These are phyloP conservation scores for Phalloptychus januarius DNA, from an alignment of 2,797 vertebrate species.

Conservation along the genomic window DNA sequence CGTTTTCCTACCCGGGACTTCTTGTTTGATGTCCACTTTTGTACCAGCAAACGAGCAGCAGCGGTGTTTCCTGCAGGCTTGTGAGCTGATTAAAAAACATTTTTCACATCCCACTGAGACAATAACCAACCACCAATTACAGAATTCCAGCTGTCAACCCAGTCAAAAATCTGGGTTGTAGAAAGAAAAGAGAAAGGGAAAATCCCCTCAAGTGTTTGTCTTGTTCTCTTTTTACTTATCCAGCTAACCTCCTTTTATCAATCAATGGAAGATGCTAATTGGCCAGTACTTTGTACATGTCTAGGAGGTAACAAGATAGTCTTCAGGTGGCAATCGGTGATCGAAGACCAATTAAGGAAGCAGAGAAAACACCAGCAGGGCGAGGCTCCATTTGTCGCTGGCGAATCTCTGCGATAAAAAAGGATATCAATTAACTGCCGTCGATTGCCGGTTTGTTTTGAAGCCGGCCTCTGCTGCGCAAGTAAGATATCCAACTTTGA, in stretches of 20 bases:
- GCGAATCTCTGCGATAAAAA: slow-evolving; percentile 50
- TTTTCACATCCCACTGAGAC: slow-evolving; percentile 37
- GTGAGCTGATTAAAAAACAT: slow-evolving; percentile 47
- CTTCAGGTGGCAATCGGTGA: slow-evolving; percentile 63
- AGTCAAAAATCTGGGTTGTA: slow-evolving; percentile 41
- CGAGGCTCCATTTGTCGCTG: slow-evolving; percentile 28
- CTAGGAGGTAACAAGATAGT: slow-evolving; percentile 52
- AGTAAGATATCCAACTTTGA: slow-evolving; percentile 9
- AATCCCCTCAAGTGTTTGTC: slow-evolving; percentile 45
- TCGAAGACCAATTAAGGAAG: slow-evolving; percentile 72
- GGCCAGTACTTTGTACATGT: slow-evolving; percentile 57
- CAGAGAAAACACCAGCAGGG: slow-evolving; percentile 26
- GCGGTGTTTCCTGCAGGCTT: slow-evolving; percentile 20
- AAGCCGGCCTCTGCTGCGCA: background rate
- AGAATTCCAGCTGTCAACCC: slow-evolving; percentile 38
- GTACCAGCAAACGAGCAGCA: slow-evolving; percentile 23
- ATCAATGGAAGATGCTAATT: slow-evolving; percentile 71
- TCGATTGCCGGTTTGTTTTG: slow-evolving; percentile 27
- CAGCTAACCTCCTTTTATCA: slow-evolving; percentile 47
- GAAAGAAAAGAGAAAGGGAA: background rate
- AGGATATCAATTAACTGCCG: slow-evolving; percentile 32
- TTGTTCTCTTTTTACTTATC: slow-evolving; percentile 19
- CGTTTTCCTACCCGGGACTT: slow-evolving; percentile 26
- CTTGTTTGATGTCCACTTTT: slow-evolving; percentile 31
- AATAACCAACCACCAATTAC: slow-evolving; percentile 40